phyloP scores from a whole-genome alignment of 2,888 invertebrate species.

The Macrostomum cliftonense region DNA sequence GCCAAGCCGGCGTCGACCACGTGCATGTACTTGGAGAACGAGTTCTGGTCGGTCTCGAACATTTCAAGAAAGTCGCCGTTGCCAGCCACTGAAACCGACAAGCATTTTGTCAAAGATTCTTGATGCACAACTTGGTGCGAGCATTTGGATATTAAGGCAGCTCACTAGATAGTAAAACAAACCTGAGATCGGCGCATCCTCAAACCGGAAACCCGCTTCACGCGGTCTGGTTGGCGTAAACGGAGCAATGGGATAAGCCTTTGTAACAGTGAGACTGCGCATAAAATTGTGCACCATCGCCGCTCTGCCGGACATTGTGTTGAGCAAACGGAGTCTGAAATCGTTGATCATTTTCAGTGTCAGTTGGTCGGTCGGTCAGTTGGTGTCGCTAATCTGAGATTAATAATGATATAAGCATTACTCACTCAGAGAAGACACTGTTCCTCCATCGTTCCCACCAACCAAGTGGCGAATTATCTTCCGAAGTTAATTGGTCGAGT shows the following conservation, averaged over 20 bases:
- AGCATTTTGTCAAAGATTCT: no score
- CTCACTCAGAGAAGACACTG: slow-evolving; percentile 17
- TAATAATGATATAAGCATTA: slow-evolving; percentile 1
- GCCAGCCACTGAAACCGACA: background rate
- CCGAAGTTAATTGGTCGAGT: no score
- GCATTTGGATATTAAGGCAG: no score
- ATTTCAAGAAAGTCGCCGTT: slow-evolving; percentile 33
- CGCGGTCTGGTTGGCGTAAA: slow-evolving; percentile 19
- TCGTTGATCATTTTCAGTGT: no score
- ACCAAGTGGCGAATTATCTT: background rate
- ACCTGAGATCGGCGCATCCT: background rate
- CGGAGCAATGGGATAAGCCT: slow-evolving; percentile 36
- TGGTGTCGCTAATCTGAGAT: no score
- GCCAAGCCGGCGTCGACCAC: slow-evolving; percentile 40
- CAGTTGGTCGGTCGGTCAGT: slow-evolving; percentile 13
- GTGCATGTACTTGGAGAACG: slow-evolving; percentile 35
- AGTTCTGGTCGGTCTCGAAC: slow-evolving; percentile 32
- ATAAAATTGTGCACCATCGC: slow-evolving; percentile 39
- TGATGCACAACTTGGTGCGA: no score
- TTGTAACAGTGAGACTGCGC: slow-evolving; percentile 34
- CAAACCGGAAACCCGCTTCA: background rate
- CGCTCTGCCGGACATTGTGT: slow-evolving; percentile 33
- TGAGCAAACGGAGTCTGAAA: slow-evolving; percentile 7
- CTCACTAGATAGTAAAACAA: no score
- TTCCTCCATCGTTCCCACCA: slow-evolving; percentile 12